A percentile compares a stretch with the other conserved stretches of the same genome.
Conservation (phyloP, 2,888 invertebrate genomes). For the Phyllotreta cruciferae region DNA sequence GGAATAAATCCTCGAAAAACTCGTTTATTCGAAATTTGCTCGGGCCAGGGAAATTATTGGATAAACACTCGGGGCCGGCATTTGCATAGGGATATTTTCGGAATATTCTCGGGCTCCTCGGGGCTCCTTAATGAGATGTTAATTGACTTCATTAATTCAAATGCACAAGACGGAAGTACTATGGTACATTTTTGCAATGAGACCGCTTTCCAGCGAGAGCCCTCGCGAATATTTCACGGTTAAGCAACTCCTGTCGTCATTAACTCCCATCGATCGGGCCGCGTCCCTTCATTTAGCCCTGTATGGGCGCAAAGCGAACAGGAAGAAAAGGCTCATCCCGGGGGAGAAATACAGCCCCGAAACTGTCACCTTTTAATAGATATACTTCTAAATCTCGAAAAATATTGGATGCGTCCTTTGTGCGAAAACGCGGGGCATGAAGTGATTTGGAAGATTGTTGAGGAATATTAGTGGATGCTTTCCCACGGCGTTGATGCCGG, state of each 20-base stretch:
- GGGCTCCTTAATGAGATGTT: conserved; percentile 22
- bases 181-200: conserved; percentile 3
- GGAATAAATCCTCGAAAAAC: conserved; percentile 18
- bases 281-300: no score
- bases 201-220: background rate
- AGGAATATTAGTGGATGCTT: conserved; percentile 22
- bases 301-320: conserved; percentile 1
- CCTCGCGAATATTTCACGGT: background rate
- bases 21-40: conserved; percentile 26
- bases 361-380: conserved; percentile 42
- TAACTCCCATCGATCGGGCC: background rate
- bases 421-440: conserved; percentile 16
- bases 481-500: conserved; percentile 12
- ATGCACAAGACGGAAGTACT: conserved; percentile 4
- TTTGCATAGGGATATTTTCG: conserved; percentile 25
- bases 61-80: conserved; percentile 21
- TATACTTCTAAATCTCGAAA: conserved; percentile 38
- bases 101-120: background rate
- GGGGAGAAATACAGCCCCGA: conserved; percentile 23
- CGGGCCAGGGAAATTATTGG: conserved; percentile 25
- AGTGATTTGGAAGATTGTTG: conserved; percentile 24
- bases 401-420: conserved; percentile 35
- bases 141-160: conserved; percentile 24
- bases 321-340: conserved; percentile 17
- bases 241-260: conserved; percentile 1